Conservation (phyloP, 2,797 vertebrate species). For the Sciurus vulgaris region DNA sequence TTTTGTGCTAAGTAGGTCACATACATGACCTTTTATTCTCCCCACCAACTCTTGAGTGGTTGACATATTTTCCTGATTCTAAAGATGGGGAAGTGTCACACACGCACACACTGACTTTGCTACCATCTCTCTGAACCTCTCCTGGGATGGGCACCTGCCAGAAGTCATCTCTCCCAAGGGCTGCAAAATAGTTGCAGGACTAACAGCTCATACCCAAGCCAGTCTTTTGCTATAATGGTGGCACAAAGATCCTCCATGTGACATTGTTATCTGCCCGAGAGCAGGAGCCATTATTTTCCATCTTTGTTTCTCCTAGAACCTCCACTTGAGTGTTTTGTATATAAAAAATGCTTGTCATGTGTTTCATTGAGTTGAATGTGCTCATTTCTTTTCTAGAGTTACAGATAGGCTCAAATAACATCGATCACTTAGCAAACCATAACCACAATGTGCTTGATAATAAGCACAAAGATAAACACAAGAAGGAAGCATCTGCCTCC, state of each 20-base stretch:
- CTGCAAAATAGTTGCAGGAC: background rate
- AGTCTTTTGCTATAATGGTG: background rate
- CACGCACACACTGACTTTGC: background rate
- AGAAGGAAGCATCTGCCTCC: background rate
- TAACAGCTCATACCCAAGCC: background rate
- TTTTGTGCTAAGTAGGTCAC: background rate
- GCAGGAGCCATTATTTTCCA: background rate
- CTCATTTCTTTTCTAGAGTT: conserved; percentile 34
- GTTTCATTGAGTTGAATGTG: background rate
- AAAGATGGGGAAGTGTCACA: background rate
- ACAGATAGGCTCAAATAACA: background rate
- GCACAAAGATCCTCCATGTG: background rate
- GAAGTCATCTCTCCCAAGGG: background rate
- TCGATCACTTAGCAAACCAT: background rate
- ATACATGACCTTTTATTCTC: background rate
- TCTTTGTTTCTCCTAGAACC: background rate
- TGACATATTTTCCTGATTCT: conserved; percentile 31
- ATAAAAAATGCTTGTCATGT: background rate
- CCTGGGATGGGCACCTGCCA: too few species aligned
- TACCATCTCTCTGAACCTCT: background rate
- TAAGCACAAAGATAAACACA: background rate
- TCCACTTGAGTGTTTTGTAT: background rate
- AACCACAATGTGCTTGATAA: background rate
- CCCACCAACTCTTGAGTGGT: background rate
- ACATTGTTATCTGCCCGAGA: background rate